Percentiles rank a stretch among this genome's conserved stretches.
These are phyloP conservation scores for Phacellophora camtschatica DNA, from an alignment of 30 jellyfish, hydroid and myxozoan genomes.

Conservation along the genomic window DNA sequence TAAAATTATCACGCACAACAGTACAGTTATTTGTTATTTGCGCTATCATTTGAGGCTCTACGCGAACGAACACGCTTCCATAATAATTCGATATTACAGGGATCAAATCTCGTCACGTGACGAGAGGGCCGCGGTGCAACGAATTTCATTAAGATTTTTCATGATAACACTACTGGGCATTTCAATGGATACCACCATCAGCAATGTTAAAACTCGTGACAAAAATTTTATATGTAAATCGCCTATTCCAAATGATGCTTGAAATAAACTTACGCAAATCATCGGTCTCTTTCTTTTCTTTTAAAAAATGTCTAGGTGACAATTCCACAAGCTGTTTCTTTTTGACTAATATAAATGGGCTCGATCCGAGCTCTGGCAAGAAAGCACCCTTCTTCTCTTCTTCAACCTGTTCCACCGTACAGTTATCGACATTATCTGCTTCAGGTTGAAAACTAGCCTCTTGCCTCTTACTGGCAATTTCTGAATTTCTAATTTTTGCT, in stretches of 20 bases:
- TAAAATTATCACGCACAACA: not conserved
- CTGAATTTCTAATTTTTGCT: slow-evolving; percentile 69
- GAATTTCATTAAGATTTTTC: too few species aligned
- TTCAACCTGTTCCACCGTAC: not conserved
- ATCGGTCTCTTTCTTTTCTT: slow-evolving; percentile 36
- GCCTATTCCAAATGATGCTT: not conserved
- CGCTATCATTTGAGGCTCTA: too few species aligned
- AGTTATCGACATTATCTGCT: not conserved
- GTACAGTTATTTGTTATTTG: not conserved
- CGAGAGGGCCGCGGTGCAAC: too few species aligned
- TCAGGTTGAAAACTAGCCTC: not conserved
- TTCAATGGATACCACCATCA: too few species aligned
- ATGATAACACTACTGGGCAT: too few species aligned
- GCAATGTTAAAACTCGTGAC: too few species aligned
- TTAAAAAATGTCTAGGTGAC: slow-evolving; percentile 72
- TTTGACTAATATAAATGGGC: slow-evolving; percentile 84
- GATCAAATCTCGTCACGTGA: too few species aligned
- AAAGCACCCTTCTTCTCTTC: slow-evolving; percentile 1
- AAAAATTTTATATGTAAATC: not conserved
- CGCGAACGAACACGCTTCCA: too few species aligned
- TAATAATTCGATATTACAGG: too few species aligned
- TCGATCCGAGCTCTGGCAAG: slow-evolving; percentile 60
- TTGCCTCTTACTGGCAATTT: not conserved
- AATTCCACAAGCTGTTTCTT: slow-evolving; percentile 66
- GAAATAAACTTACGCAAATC: slow-evolving; percentile 23